Base-by-base conservation (phyloP, 2,797 vertebrate genomes). In the Paguma larvata region DNA sequence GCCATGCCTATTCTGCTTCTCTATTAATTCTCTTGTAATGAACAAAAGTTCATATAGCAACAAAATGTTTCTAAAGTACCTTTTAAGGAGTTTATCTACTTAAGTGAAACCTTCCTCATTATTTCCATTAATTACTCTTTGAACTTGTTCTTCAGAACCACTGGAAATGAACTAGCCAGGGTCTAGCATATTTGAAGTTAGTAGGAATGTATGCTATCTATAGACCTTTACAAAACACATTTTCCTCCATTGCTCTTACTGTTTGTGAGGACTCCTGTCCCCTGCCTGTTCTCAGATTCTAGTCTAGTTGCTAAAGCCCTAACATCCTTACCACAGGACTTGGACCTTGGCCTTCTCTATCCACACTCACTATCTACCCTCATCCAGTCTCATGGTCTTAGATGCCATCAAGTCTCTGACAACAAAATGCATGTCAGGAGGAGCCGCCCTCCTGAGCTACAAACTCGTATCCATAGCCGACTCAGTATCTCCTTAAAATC, bases 81-180 rank as follows among this genome's bases (percentile, higher is more conserved):
- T 83, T 90, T 46, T 70, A 75, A 92, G 34, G n/a, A 85, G 21
- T 91, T 93, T 90, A 59, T 87, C 51, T 91, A 23, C 85, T 94
- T 96, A 84, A 68, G 10, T 44, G 9, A 65, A 85, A 78, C 51
- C 59, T 77, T 91, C 51, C 51, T 79, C 48, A 80, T 38, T 48
- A 75, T 84, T 95, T 92, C 41, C 56, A 91, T 68, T 73, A 79
- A 65, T 94, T 85, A 63, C 21, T 79, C 96, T 72, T 90, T 78
- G 38, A 94, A 65, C 92, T 38, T 56, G 1, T 77, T 95, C 78
- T 96, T 96, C 25, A 68, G 82, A 96, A 97, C 84, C 12, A 96
- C 34, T 92, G 63, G 53, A 95, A 91, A 97, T 93, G 63, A 94
- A 83, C 51, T 80, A 53, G 15, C 34, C 51, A 0, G 46, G 1